phyloP scores from a whole-genome alignment of 2,797 vertebrate genomes.

The Peromyscus eremicus region DNA sequence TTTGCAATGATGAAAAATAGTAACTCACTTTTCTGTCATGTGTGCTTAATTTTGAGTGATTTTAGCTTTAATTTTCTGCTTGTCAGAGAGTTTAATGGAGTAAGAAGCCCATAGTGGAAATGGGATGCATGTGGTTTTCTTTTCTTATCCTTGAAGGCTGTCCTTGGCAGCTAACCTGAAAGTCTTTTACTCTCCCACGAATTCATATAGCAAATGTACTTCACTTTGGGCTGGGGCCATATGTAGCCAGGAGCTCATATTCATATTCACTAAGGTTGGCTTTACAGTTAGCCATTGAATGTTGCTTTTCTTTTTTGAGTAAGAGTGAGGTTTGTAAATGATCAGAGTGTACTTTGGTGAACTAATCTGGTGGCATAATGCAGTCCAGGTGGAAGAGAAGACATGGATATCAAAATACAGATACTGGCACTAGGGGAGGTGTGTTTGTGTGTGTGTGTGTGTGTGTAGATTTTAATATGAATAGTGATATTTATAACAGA shows the following conservation, averaged over 20 bases:
- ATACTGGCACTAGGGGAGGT: not conserved
- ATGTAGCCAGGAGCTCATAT: not conserved
- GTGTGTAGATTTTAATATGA: not conserved
- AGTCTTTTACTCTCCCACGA: not conserved
- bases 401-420: not conserved
- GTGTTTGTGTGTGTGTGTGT: too few species aligned
- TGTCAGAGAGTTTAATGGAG: constrained; percentile 38
- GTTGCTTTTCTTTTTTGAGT: not conserved
- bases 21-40: constrained; percentile 51
- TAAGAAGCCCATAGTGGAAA: not conserved
- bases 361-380: not conserved
- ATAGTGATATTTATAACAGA: not conserved
- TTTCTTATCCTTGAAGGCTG: constrained; percentile 34
- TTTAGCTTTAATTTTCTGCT: constrained; percentile 40
- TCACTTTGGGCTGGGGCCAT: not conserved
- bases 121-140: not conserved
- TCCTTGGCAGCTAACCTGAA: constrained; percentile 1
- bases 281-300: not conserved
- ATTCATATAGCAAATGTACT: not conserved
- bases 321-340: not conserved
- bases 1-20: constrained; percentile 33
- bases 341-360: constrained; percentile 32
- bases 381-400: not conserved
- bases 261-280: not conserved
- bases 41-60: constrained; percentile 45